Evolutionary conservation across 1,140 invertebrate species (phyloP), one percentile per base, ranked within the genome.

Genomic region (Lasioglossum baleicum): DNA sequence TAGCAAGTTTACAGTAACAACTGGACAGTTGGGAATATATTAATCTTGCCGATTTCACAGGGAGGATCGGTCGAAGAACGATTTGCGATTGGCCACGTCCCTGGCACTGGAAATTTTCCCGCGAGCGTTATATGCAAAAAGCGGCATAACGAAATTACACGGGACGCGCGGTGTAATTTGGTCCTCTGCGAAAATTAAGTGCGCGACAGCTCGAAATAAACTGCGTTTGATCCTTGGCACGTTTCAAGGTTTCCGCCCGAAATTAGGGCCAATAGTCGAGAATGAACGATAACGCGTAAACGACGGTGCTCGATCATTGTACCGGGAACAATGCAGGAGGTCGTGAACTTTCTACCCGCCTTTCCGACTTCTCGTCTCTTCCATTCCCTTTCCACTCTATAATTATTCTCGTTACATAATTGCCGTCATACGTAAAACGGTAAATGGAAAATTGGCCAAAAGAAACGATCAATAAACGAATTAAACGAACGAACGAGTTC

Each of bases 171-270:
- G 83, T 88, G 83, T 90, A 90, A 90, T 90, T 86, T 69, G 69
- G 78, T 87, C 85, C 85, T 88, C 61, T 75, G 86, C 44, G 78
- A 86, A 79, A 90, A 89, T 89, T 83, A 88, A 90, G 84, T 84
- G 84, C 81, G 88, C 82, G 82, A 84, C 75, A 74, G 87, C 88
- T 87, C 80, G 87, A 90, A 90, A 90, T 90, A 90, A 90, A 87
- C 85, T 26, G 68, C 82, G 71, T 83, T 87, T 82, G 74, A 86
- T 87, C 85, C 83, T 88, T 87, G 83, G 86, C 80, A 88, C 83
- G 82, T 87, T 74, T 78, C 85, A 87, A 87, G 85, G 85, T 86
- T 81, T 75, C 68, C 73, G 61, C n/a, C 60, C 4, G 72, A 86
- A 82, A 86, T 87, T 87, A 84, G 71, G 76, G 85, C 82, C 82